Percentiles rank a stretch among this genome's conserved stretches.
Conservation (phyloP, 2,113 vertebrate species). For the Odontesthes bonariensis region DNA sequence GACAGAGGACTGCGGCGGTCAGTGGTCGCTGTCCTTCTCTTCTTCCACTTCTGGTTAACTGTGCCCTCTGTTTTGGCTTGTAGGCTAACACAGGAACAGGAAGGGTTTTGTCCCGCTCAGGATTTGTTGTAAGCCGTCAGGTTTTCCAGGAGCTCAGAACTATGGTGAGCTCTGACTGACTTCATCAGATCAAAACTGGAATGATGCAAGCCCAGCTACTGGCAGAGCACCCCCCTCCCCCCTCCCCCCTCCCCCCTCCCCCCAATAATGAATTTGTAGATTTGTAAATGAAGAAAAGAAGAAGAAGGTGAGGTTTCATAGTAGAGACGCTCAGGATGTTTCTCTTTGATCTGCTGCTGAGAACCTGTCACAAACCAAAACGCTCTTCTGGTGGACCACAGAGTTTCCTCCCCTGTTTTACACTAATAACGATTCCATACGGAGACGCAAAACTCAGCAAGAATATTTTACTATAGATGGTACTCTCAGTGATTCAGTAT, state of each 20-base stretch:
- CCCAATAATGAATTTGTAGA: conserved; percentile 19
- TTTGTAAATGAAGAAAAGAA: conserved; percentile 18
- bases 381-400: conserved; percentile 32
- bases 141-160: conserved; percentile 83
- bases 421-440: not conserved
- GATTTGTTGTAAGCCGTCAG: conserved; percentile 83
- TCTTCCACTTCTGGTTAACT: conserved; percentile 53
- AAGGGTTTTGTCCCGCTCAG: conserved; percentile 78
- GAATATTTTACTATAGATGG: too few relatives aligned
- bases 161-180: conserved; percentile 81
- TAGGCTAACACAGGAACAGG: conserved; percentile 83
- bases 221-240: conserved; percentile 52
- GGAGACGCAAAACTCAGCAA: not conserved
- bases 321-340: conserved; percentile 36
- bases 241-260: not conserved
- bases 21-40: not conserved
- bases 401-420: conserved; percentile 26
- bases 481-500: too few relatives aligned
- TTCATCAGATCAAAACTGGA: conserved; percentile 55
- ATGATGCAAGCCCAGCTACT: conserved; percentile 71
- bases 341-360: conserved; percentile 63
- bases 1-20: conserved; percentile 9
- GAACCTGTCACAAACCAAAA: conserved; percentile 9
- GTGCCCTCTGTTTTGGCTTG: conserved; percentile 79
- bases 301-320: conserved; percentile 38